Evolutionary conservation across 1,140 invertebrate genomes (phyloP), one percentile per base, ranked within the genome.

Genomic region (Drosophila dunni): DNA sequence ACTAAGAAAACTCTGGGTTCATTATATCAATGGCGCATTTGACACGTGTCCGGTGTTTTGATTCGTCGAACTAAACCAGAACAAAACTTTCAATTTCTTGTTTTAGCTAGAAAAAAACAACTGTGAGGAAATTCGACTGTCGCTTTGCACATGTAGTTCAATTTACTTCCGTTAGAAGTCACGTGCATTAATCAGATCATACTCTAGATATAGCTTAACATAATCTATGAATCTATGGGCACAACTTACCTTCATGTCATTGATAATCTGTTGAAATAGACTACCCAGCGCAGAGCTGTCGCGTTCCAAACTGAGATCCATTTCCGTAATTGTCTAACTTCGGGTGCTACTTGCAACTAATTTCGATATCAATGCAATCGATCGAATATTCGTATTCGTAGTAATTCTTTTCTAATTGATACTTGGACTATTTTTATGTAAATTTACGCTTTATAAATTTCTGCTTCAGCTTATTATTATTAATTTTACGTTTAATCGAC

Each of bases 241-340:
- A 20, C 53, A 54, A 20, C 91, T 94, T 94, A 97, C 97, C 95
- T 97, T 97, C 95, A 97, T 95, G 92, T 97, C 97, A 88, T 94
- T 95, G 73, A 97, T 95, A 70, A 97, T 97, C 92, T 96, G 96
- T 80, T 97, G 96, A 92, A 97, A 97, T 57, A 97, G 94, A 71
- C 95, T 95, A 81, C 96, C 97, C 66, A 97, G 93, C 63, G 96
- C 96, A 93, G 95, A 96, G 91, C 95, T 96, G 90, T 97, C 96
- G 89, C 95, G 95, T 93, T 97, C 96, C 65, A 96, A 93, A 90
- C 93, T 94, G 76, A 93, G 93, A 93, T 96, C 95, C 95, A 96
- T 96, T 92, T 71, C 38, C 13, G 10, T 75, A 38, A 48, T 15
- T 51, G 38, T 56, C 42, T 50, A 40, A 8, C 34, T 70, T 44